Evolutionary conservation across 2,888 invertebrate species (phyloP).

Genomic region (Ormyrus thymus): DNA sequence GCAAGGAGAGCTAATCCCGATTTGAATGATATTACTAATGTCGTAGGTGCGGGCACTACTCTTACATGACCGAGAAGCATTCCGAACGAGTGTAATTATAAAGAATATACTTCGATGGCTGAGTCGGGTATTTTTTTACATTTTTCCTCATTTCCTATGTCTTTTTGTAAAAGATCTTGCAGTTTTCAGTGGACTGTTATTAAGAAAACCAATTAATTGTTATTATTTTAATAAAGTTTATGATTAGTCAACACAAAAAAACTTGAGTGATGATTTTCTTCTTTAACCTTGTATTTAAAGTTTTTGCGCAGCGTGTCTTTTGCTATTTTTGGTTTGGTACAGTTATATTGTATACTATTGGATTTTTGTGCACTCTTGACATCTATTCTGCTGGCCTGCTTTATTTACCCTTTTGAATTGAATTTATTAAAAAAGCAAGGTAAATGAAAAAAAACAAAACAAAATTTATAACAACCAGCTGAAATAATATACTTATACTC

Average conservation of each 20-base stretch:
- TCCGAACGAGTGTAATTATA: slow-evolving; percentile 52
- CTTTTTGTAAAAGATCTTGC: slow-evolving; percentile 48
- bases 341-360: slow-evolving; percentile 34
- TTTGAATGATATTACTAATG: slow-evolving; percentile 68
- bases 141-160: slow-evolving; percentile 35
- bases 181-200: slow-evolving; percentile 45
- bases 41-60: slow-evolving; percentile 68
- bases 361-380: slow-evolving; percentile 46
- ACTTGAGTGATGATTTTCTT: slow-evolving; percentile 47
- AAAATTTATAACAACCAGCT: slow-evolving; percentile 33
- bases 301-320: slow-evolving; percentile 34
- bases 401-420: slow-evolving; percentile 41
- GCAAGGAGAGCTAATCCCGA: slow-evolving; percentile 54
- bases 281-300: slow-evolving; percentile 40
- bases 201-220: slow-evolving; percentile 55
- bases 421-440: slow-evolving; percentile 20
- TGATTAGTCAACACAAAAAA: slow-evolving; percentile 48
- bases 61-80: slow-evolving; percentile 65
- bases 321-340: slow-evolving; percentile 48
- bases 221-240: slow-evolving; percentile 69
- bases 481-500: slow-evolving; percentile 48
- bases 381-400: slow-evolving; percentile 47
- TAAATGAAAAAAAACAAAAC: slow-evolving; percentile 8
- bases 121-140: slow-evolving; percentile 48
- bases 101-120: slow-evolving; percentile 46